Base-by-base conservation (phyloP, 2,888 invertebrate genomes). In the Lithophane semibrunnea region DNA sequence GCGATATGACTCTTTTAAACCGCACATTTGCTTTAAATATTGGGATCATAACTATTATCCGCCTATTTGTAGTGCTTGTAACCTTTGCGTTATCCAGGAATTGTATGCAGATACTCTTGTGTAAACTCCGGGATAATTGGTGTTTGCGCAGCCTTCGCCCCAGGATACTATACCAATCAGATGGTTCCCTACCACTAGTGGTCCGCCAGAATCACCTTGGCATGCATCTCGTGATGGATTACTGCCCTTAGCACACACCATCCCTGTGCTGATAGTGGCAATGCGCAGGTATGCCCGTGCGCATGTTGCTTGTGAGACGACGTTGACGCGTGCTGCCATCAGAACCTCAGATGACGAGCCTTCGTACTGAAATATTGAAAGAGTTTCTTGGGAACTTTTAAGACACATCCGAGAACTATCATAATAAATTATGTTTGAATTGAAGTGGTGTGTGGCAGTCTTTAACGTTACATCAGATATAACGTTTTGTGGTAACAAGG, bases 151-250 rank as follows among this genome's bases (percentile, higher is more conserved):
- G 5, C 96, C 96, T 92, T 97, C 97, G 56, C 97, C 97, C 96
- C 97, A 97, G 37, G 97, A 97, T 1, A 97, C 97, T 69, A 97
- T 93, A 61, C 97, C 97, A 68, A 97, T 91, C 64, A 97, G 91
- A 72, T 91, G 90, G 63, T 93, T 93, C 67, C 93, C 91, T 72
- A 94, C 92, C n/a, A 96, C 97, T 54, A 97, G 90, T 64, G 97
- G 97, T n/a, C 97, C 97, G 5, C 97, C 97, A n/a, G 97, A 97
- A 90, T 97, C 97, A 1, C 97, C 97, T 92, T 97, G 96, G 78
- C 97, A 97, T 2, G 97, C 95, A 77, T 97, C 97, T 76, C 95
- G 88, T 0, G 94, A 89, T 3, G 95, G 95, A 8, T 93, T 85
- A 3, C 83, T 77, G 2, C 88, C 93, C 24, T 90, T 89, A 0